Conservation (phyloP, 2,113 vertebrate genomes). For the Eptesicus fuscus region DNA sequence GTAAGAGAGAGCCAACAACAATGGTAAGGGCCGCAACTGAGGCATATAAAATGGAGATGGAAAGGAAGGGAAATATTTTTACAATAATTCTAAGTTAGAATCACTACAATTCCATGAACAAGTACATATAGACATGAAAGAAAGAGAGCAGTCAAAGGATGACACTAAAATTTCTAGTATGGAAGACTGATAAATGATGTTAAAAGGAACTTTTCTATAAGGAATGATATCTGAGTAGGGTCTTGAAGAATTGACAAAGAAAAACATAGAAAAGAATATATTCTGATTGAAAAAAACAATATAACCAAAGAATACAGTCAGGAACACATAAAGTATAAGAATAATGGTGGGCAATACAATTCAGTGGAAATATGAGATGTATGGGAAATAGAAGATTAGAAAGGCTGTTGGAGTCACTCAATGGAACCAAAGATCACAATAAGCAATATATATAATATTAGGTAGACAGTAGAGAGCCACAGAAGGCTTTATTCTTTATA, state of each 20-base stretch:
- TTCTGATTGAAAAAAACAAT: background rate
- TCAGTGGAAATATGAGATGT: background rate
- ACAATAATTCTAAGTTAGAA: background rate
- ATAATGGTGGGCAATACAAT: background rate
- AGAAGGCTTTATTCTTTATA: background rate
- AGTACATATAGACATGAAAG: background rate
- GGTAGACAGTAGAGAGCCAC: background rate
- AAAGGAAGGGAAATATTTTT: background rate
- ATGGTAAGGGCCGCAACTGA: background rate
- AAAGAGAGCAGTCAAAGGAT: background rate
- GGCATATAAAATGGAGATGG: background rate
- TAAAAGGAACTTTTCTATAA: background rate
- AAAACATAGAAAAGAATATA: background rate
- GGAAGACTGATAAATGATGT: background rate
- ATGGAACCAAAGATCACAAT: background rate
- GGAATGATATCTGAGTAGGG: background rate
- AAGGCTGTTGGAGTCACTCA: background rate
- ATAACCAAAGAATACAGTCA: background rate
- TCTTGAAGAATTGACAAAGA: background rate
- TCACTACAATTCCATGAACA: background rate
- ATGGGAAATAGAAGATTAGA: background rate
- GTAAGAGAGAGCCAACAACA: background rate
- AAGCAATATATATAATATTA: background rate
- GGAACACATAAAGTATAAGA: background rate
- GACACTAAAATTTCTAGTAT: background rate